Percentiles rank a stretch among this genome's conserved stretches.
Evolutionary conservation across 2,113 vertebrate genomes (phyloP).

Genomic region (Hemibagrus wyckioides): DNA sequence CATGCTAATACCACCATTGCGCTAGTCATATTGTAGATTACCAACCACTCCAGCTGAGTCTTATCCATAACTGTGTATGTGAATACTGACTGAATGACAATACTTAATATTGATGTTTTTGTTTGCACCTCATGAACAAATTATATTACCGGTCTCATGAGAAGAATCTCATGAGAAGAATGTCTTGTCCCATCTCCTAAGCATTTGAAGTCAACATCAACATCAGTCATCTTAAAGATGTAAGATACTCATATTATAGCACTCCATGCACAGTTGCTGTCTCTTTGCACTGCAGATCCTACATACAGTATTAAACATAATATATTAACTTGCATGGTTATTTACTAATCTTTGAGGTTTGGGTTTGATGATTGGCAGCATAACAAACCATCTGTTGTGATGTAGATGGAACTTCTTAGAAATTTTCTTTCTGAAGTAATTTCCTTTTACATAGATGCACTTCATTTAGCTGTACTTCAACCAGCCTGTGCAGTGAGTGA

Average conservation of each 20-base stretch:
- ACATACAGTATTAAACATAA: background rate
- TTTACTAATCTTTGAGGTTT: background rate
- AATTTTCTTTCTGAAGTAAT: background rate
- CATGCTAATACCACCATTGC: background rate
- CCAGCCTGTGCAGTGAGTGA: slow-evolving; percentile 32
- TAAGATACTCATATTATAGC: background rate
- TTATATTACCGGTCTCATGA: background rate
- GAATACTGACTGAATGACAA: background rate
- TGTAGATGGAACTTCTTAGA: background rate
- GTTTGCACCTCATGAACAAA: background rate
- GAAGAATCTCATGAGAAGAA: background rate
- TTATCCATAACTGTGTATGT: background rate
- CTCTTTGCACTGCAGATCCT: background rate
- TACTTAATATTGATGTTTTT: background rate
- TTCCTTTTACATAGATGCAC: background rate
- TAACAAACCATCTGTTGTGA: background rate
- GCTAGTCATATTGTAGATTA: background rate
- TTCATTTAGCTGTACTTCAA: background rate
- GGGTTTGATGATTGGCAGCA: background rate
- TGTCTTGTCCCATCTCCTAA: background rate
- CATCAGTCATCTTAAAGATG: background rate
- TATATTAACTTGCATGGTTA: background rate
- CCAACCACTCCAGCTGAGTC: background rate
- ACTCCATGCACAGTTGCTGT: background rate
- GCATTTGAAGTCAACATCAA: background rate